Percentiles rank a stretch among this genome's conserved stretches.
Conservation (phyloP, 2,797 vertebrate species). For the Eulemur albifrons region DNA sequence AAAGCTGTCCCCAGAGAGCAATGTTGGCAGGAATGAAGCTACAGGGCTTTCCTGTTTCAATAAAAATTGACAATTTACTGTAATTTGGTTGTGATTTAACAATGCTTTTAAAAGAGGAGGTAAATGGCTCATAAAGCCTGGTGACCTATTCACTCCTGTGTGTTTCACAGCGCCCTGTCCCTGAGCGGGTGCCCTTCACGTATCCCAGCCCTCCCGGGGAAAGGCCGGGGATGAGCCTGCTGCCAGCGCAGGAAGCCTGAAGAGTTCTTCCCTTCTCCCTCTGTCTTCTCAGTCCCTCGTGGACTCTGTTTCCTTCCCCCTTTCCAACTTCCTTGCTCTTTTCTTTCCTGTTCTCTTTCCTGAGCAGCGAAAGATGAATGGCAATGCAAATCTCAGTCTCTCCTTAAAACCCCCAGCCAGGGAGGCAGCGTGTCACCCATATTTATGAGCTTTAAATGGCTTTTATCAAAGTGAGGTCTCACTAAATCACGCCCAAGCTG, state of each 20-base stretch:
- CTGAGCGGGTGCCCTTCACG: not conserved
- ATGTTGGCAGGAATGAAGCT: not conserved
- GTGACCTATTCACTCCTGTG: conserved; percentile 45
- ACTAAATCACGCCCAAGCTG: conserved; percentile 85
- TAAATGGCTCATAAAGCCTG: conserved; percentile 71
- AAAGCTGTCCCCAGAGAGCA: conserved; percentile 51
- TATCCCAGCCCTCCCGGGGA: not conserved
- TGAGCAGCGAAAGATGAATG: conserved; percentile 80
- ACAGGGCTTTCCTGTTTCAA: conserved; percentile 35
- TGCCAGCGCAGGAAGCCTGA: not conserved
- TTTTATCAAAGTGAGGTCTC: conserved; percentile 87
- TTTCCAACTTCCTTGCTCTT: conserved; percentile 7
- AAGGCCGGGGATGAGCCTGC: not conserved
- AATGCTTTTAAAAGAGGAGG: conserved; percentile 74
- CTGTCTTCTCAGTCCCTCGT: not conserved
- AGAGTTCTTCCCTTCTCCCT: not conserved
- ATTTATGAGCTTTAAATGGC: conserved; percentile 87
- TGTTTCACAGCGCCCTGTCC: conserved; percentile 13
- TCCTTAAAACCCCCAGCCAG: conserved; percentile 76
- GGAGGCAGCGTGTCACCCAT: conserved; percentile 81
- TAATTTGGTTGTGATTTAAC: conserved; percentile 75
- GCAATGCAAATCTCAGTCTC: conserved; percentile 80
- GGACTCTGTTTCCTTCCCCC: not conserved
- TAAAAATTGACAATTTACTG: conserved; percentile 71
- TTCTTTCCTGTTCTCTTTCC: conserved; percentile 23